Evolutionary conservation across 2,113 vertebrate genomes (phyloP), one percentile per base, ranked within the genome.

Genomic region (Acanthochromis polyacanthus): DNA sequence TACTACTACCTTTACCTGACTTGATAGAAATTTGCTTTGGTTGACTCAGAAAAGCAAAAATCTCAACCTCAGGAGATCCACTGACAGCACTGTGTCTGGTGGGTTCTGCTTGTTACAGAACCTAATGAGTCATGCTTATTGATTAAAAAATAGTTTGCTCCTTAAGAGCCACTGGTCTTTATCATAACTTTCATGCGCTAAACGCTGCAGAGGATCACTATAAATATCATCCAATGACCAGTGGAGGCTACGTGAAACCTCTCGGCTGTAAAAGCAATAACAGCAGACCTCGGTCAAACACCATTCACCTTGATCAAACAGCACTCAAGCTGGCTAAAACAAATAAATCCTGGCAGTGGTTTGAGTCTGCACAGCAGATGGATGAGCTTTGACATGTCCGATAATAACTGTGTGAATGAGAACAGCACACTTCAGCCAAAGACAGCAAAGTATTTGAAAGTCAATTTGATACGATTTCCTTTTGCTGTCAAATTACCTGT

Each of bases 361-460:
- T 84, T 68, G 10, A 22, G 59, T 66, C 83, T 10, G 48, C 14
- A 9, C 75, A 45, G 25, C 81, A 86, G 89, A 81, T 83, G 86
- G 89, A 90, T 75, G 84, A 81, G 82, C 70, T 79, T 30, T 73
- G 86, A 86, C 84, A 81, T n/a, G 1, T 8, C 0, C 25, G 66
- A 73, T 79, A 75, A 83, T 79, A 78, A 78, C 66, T 30, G 57
- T 67, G 59, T 19, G 80, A 74, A 75, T 46, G 74, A 53, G 84
- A 83, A 78, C 65, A 7, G 53, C 0, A 38, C 56, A 74, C 75
- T 78, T 65, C 28, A 46, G 23, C 14, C 72, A 74, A 81, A 81
- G 81, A 84, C 71, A 71, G 75, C 51, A 71, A 64, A 83, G 74
- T 57, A 74, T 90, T 79, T 86, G 78, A 88, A 90, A 88, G 83